These are phyloP conservation scores for Haliclystus octoradiatus DNA, from an alignment of 30 jellyfish, hydroid and myxozoan species.

Conservation along the genomic window DNA sequence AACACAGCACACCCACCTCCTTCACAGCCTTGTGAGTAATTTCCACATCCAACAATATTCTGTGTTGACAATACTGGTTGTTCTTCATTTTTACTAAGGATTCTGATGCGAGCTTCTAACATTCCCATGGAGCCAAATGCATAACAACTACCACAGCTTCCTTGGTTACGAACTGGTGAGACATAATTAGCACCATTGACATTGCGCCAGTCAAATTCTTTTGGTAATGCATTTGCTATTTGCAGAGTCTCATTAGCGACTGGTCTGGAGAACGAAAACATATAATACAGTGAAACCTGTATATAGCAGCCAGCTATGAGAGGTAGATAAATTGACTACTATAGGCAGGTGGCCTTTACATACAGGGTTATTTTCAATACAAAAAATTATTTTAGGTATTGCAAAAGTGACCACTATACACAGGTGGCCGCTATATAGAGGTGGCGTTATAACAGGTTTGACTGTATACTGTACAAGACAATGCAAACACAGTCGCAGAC, in stretches of 20 bases:
- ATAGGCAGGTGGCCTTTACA: too few relatives aligned
- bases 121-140: conserved; percentile 56
- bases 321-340: too few relatives aligned
- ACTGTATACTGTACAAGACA: too few relatives aligned
- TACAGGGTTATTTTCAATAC: too few relatives aligned
- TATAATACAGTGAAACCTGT: too few relatives aligned
- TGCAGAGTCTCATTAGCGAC: conserved; percentile 14
- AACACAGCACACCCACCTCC: too few relatives aligned
- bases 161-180: conserved; percentile 53
- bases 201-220: conserved; percentile 44
- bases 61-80: conserved; percentile 55
- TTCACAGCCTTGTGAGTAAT: conserved; percentile 56
- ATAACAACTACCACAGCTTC: conserved; percentile 55
- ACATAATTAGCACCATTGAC: conserved; percentile 28
- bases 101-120: conserved; percentile 37
- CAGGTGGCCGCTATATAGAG: too few relatives aligned
- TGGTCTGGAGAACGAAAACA: conserved; percentile 9
- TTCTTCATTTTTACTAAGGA: conserved; percentile 4
- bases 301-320: too few relatives aligned
- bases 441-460: too few relatives aligned
- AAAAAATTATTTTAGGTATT: too few relatives aligned
- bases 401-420: too few relatives aligned
- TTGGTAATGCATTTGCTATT: conserved; percentile 13
- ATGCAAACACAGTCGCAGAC: too few relatives aligned
- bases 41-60: conserved; percentile 39